Percentiles rank a stretch among this genome's conserved stretches.
phyloP scores from a whole-genome alignment of 2,888 invertebrate species.

The Pandemis corylana region DNA sequence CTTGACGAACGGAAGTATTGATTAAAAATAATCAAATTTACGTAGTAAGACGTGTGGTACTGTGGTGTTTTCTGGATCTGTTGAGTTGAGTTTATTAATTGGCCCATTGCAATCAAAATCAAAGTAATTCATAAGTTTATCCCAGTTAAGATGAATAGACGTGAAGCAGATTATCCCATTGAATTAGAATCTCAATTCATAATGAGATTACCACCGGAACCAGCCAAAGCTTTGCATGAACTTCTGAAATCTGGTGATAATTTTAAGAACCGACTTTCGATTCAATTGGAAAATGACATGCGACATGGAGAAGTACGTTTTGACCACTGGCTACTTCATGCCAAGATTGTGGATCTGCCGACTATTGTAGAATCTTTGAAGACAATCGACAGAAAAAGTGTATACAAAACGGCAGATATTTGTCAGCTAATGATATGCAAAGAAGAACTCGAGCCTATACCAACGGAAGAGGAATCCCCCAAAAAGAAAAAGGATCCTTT shows the following conservation, averaged over 20 bases:
- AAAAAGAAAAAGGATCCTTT: slow-evolving; percentile 92
- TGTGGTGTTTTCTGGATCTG: no score
- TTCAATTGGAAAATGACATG: slow-evolving; percentile 93
- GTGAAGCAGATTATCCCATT: slow-evolving; percentile 67
- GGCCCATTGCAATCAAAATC: not conserved
- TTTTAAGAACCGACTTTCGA: slow-evolving; percentile 91
- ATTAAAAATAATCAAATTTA: no score
- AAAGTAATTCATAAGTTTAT: not conserved
- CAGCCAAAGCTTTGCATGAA: slow-evolving; percentile 88
- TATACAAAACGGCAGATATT: slow-evolving; percentile 97
- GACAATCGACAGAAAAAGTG: slow-evolving; percentile 96
- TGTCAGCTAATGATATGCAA: slow-evolving; percentile 94
- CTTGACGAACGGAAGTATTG: no score
- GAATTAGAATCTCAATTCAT: slow-evolving; percentile 92
- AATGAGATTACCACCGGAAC: slow-evolving; percentile 89
- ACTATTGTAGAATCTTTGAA: slow-evolving; percentile 95
- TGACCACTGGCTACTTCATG: slow-evolving; percentile 92
- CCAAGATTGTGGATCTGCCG: slow-evolving; percentile 94
- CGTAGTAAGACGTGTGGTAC: no score
- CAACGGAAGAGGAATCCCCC: slow-evolving; percentile 89
- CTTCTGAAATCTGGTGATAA: slow-evolving; percentile 88
- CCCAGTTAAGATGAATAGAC: slow-evolving; percentile 49
- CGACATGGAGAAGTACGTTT: slow-evolving; percentile 93
- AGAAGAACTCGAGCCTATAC: slow-evolving; percentile 90
- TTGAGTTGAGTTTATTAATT: no score